A percentile compares a stretch with the other conserved stretches of the same genome.
Conservation (phyloP, 1,140 invertebrate species). For the Ips typographus region DNA sequence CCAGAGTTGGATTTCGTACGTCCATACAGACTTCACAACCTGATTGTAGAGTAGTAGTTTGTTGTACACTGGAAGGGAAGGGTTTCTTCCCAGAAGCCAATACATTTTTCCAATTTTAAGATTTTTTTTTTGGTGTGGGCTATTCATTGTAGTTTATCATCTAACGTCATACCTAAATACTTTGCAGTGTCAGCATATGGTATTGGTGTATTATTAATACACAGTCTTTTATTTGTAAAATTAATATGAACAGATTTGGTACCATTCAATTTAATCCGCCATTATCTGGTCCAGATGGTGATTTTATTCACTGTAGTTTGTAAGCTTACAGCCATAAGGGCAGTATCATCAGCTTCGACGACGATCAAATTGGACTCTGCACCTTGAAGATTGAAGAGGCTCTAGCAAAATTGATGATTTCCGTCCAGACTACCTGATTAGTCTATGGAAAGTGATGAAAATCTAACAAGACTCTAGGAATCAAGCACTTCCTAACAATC, state of each 20-base stretch:
- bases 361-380: neutral
- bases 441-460: too few species aligned
- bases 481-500: too few species aligned
- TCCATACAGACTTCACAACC: too few species aligned
- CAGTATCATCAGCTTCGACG: conserved; percentile 5
- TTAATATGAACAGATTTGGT: conserved; percentile 15
- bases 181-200: conserved; percentile 20
- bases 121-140: conserved; percentile 38
- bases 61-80: conserved; percentile 28
- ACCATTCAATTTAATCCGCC: conserved; percentile 24
- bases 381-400: too few species aligned
- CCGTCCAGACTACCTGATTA: too few species aligned
- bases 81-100: conserved; percentile 10
- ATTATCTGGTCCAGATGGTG: conserved; percentile 2
- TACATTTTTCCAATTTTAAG: conserved; percentile 8
- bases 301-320: too few species aligned
- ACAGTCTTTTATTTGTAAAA: too few species aligned
- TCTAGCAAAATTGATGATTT: too few species aligned
- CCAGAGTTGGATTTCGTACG: too few species aligned
- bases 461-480: too few species aligned
- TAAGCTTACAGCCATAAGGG: neutral
- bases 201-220: too few species aligned
- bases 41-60: too few species aligned
- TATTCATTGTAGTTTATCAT: conserved; percentile 39
- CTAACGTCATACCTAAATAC: conserved; percentile 32